These are phyloP conservation scores for Bhutanitis thaidina DNA, from an alignment of 2,888 invertebrate species.

Conservation along the genomic window DNA sequence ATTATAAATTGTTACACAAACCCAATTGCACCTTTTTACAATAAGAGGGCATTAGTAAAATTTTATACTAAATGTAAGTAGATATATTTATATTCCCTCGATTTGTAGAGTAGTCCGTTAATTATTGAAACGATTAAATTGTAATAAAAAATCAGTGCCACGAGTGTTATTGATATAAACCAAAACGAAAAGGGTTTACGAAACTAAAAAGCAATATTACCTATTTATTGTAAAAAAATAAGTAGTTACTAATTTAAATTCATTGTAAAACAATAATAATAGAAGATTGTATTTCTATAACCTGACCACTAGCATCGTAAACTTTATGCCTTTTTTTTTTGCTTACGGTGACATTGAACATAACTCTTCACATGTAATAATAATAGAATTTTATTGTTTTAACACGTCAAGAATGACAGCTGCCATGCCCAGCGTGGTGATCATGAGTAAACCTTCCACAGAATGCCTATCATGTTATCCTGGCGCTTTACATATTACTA, in stretches of 20 bases:
- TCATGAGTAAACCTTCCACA: too few species aligned
- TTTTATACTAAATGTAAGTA: neutral
- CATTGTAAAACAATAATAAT: neutral
- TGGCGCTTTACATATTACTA: too few species aligned
- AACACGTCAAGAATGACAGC: too few species aligned
- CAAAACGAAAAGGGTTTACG: slow-evolving; percentile 17
- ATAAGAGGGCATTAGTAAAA: neutral
- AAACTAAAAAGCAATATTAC: slow-evolving; percentile 19
- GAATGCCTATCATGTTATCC: too few species aligned
- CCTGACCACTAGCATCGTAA: too few species aligned
- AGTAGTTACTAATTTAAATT: slow-evolving; percentile 15
- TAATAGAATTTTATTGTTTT: too few species aligned
- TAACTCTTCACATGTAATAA: too few species aligned
- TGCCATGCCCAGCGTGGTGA: too few species aligned
- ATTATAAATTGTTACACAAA: slow-evolving; percentile 1
- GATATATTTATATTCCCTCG: too few species aligned
- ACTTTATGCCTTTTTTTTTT: too few species aligned
- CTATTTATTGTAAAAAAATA: slow-evolving; percentile 4
- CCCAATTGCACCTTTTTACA: neutral
- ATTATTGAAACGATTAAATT: slow-evolving; percentile 6
- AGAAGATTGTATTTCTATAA: too few species aligned
- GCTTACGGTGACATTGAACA: too few species aligned
- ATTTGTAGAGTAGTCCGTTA: neutral
- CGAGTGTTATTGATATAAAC: slow-evolving; percentile 12
- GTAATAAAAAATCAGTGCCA: slow-evolving; percentile 14